A percentile compares a stretch with the other conserved stretches of the same genome.
These are phyloP conservation scores for Actenoides lindsayi DNA, from an alignment of 2,113 vertebrate genomes.

Conservation along the genomic window DNA sequence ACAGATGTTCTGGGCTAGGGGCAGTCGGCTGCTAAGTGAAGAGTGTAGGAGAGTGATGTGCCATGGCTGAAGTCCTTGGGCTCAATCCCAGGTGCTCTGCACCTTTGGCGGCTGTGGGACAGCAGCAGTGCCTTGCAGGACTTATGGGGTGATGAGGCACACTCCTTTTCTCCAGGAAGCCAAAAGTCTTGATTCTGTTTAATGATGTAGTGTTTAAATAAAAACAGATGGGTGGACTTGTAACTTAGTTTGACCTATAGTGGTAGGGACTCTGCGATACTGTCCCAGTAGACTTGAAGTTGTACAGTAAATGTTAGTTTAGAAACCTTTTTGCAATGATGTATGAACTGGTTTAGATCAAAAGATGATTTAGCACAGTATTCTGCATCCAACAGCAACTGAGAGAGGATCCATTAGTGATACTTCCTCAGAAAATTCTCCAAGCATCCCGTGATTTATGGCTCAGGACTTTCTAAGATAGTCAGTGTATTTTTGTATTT, in stretches of 20 bases:
- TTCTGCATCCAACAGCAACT: neutral
- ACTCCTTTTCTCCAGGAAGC: neutral
- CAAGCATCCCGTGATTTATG: neutral
- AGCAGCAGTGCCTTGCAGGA: neutral
- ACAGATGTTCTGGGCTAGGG: neutral
- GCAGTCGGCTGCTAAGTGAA: constrained; percentile 7
- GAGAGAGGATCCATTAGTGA: neutral
- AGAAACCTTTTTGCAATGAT: neutral
- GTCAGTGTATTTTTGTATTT: neutral
- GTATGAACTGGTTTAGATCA: neutral
- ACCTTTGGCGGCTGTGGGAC: neutral
- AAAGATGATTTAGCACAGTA: neutral
- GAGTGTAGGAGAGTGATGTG: neutral
- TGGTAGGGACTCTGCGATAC: neutral
- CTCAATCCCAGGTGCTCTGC: neutral
- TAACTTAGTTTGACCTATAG: neutral
- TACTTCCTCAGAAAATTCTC: neutral
- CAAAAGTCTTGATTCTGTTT: neutral
- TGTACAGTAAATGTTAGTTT: neutral
- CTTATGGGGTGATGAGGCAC: neutral
- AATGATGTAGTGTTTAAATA: neutral
- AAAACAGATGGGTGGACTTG: neutral
- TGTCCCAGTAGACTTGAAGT: neutral
- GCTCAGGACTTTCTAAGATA: neutral
- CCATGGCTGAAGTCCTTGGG: constrained; percentile 9